Evolutionary conservation across 2,797 vertebrate species (phyloP).

Genomic region (Anabacerthia variegaticeps): DNA sequence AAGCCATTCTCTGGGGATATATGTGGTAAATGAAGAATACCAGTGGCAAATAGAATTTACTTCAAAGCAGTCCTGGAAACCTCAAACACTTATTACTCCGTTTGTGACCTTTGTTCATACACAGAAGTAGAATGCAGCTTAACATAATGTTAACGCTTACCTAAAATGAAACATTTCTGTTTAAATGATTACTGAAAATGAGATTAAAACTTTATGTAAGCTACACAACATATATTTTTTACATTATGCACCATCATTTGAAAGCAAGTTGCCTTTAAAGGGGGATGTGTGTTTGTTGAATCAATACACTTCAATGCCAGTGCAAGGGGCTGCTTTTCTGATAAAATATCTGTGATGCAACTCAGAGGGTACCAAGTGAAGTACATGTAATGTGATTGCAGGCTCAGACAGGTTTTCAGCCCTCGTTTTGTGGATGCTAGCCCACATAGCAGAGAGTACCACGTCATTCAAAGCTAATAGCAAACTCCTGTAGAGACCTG

Average conservation of each 20-base stretch:
- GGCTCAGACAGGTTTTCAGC: background rate
- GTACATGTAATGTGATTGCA: background rate
- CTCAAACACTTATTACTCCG: slow-evolving; percentile 66
- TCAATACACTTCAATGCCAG: slow-evolving; percentile 21
- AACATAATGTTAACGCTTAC: slow-evolving; percentile 52
- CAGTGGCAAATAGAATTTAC: slow-evolving; percentile 62
- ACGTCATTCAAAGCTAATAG: background rate
- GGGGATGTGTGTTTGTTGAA: slow-evolving; percentile 10
- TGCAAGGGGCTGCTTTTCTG: background rate
- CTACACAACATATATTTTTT: slow-evolving; percentile 12
- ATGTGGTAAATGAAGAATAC: slow-evolving; percentile 68
- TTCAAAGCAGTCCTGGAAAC: slow-evolving; percentile 72
- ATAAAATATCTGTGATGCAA: background rate
- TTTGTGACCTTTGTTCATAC: slow-evolving; percentile 64
- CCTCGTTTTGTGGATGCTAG: background rate
- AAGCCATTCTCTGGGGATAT: slow-evolving; percentile 55
- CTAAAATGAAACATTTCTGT: slow-evolving; percentile 64
- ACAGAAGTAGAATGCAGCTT: slow-evolving; percentile 63
- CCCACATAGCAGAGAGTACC: slow-evolving; percentile 21
- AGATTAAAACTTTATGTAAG: slow-evolving; percentile 53
- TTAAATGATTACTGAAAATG: slow-evolving; percentile 62
- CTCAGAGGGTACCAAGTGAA: background rate
- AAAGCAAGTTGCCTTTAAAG: slow-evolving; percentile 24
- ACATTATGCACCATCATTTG: background rate
- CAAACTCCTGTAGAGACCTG: background rate